Evolutionary conservation across 2,888 invertebrate genomes (phyloP).

Genomic region (Callinectes sapidus): DNA sequence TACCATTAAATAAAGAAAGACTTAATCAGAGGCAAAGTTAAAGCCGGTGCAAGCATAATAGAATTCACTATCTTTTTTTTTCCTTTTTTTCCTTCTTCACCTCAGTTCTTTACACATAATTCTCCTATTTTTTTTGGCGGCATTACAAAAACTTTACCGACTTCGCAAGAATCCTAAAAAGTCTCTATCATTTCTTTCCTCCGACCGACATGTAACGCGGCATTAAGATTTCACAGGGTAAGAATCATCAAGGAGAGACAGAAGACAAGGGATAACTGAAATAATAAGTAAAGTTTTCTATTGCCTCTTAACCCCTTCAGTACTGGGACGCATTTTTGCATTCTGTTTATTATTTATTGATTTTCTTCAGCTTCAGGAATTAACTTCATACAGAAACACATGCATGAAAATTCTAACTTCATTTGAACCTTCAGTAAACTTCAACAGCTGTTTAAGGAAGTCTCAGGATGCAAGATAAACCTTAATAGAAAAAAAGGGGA

Average conservation of each 20-base stretch:
- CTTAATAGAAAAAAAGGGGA: too few species aligned
- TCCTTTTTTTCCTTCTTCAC: not conserved
- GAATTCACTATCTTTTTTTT: not conserved
- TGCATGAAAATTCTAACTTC: not conserved
- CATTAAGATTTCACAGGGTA: not conserved
- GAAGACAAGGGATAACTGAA: not conserved
- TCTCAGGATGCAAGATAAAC: too few species aligned
- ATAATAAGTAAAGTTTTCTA: too few species aligned
- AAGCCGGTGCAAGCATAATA: not conserved
- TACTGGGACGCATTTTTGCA: too few species aligned
- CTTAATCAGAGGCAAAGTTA: not conserved
- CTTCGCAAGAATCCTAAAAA: not conserved
- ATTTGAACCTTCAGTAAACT: not conserved
- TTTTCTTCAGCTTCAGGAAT: too few species aligned
- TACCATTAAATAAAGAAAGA: not conserved
- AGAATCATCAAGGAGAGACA: not conserved
- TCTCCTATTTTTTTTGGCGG: not conserved
- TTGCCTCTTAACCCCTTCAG: too few species aligned
- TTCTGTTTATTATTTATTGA: too few species aligned
- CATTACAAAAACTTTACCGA: not conserved
- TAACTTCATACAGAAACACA: not conserved
- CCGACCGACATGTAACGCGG: not conserved
- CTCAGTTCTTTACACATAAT: not conserved
- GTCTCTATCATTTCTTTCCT: too few species aligned
- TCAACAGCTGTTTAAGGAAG: too few species aligned